Evolutionary conservation across 2,888 invertebrate species (phyloP).

Genomic region (Nudaria mundana): DNA sequence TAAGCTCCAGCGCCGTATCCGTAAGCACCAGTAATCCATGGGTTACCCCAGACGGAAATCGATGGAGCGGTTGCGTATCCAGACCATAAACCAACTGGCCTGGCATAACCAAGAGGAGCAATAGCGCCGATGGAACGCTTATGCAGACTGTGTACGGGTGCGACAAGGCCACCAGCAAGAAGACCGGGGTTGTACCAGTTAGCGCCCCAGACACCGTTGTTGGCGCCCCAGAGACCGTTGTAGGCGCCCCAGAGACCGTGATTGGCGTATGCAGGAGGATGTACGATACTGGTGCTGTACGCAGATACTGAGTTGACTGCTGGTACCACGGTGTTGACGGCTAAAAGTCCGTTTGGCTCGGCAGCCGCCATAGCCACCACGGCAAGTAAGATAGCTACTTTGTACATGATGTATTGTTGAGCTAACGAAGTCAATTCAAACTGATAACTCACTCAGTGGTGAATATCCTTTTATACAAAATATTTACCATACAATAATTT

Average conservation of each 20-base stretch:
- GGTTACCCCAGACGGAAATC: no score
- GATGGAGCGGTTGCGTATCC: no score
- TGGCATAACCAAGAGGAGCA: conserved; percentile 34
- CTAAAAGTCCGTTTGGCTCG: conserved; percentile 58
- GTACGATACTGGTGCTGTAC: conserved; percentile 24
- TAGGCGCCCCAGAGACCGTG: conserved; percentile 13
- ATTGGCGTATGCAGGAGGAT: conserved; percentile 46
- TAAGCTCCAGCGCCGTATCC: no score
- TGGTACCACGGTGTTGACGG: conserved; percentile 44
- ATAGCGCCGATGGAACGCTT: conserved; percentile 60
- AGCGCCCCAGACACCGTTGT: no score
- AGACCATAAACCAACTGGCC: no score
- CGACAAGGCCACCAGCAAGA: conserved; percentile 75
- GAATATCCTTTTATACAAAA: conserved; percentile 61
- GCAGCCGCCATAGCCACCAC: conserved; percentile 81
- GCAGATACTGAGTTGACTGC: conserved; percentile 12
- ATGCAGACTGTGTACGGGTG: conserved; percentile 57
- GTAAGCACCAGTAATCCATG: no score
- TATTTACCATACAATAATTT: no score
- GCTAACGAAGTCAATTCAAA: conserved; percentile 51
- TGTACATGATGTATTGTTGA: conserved; percentile 75
- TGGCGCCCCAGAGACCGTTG: conserved; percentile 44
- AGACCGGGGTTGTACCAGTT: no score
- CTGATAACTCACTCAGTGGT: conserved; percentile 53
- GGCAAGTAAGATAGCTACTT: conserved; percentile 83